Evolutionary conservation across 2,888 invertebrate genomes (phyloP), one percentile per base, ranked within the genome.

Genomic region (Sympetrum striolatum): DNA sequence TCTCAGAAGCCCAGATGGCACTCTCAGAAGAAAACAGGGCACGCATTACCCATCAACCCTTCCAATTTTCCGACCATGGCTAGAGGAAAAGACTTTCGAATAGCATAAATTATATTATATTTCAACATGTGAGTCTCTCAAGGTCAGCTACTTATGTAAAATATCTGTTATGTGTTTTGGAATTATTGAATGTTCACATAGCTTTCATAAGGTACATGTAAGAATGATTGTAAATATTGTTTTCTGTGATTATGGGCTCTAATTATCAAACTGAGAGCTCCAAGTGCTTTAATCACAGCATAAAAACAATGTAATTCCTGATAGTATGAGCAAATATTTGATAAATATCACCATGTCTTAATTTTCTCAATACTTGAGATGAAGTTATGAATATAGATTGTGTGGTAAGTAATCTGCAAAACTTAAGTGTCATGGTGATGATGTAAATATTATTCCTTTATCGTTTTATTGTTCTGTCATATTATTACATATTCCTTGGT

Each of bases 11-110:
- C 95, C 95, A 39, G 95, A 96, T 48, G 94, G 94, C 3, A 94
- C 94, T 0, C 92, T 94, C 37, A 93, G 93, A 91, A 92, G 94
- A 81, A 97, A 97, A 93, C 96, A 97, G 58, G 97, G 98, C 92
- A 97, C 98, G n/a, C 98, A 98, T 94, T 98, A 98, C 94, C 98
- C 98, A 90, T 97, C 97, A 92, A 98, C 98, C 81, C 94, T 98
- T 93, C 98, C 98, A 81, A 97, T 98, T 92, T 98, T 98, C 94
- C 95, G 98, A 92, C 98, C 98, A 80, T 98, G 98, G 98, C 95
- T 98, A 90, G 96, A 97, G 93, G 98, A 98, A 92, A 96, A 96
- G 93, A 95, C 95, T 39, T 94, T 94, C 91, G 94, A 94, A 90
- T 92, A 86, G 22, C 37, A n/a, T 35, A 31, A 31, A 31, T 73